Evolutionary conservation across 64 coral and sea anemone genomes (phyloP), one percentile per base, ranked within the genome.

Genomic region (Catalaphyllia jardinei): DNA sequence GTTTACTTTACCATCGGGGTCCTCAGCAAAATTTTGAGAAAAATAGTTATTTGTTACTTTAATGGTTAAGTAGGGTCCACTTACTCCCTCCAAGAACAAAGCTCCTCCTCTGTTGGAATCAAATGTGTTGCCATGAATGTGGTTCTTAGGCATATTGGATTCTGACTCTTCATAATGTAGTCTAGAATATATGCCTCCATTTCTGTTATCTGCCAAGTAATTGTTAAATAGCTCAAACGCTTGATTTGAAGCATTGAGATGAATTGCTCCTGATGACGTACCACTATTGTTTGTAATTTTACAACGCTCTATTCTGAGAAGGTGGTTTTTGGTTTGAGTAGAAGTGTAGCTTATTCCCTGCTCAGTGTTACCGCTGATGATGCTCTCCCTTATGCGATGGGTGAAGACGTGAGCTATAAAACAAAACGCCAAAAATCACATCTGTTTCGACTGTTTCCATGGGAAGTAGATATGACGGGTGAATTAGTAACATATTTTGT

Each of bases 1-100:
- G n/a, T 81, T 57, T 54, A 22, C 57, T 59, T 4, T 25, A 28
- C 28, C 78, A 30, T 62, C 29, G 2, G 7, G n/a, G 29, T 62
- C 71, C 57, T 14, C 49, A 71, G 49, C 83, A 86, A 38, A 74
- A 46, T 95, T 95, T 14, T 63, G 67, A 60, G 42, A 76, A 15
- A 95, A 71, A 50, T 76, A 67, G 64, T 95, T 95, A 16, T 76
- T 52, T 9, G 79, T 88, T 8, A 95, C 71, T 12, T 76, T 62
- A 29, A 89, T 79, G 12, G 60, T 31, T 8, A 29, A 62, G 61
- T 25, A 20, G 1, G 59, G 78, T 9, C 57, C 78, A 25, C n/a
- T 62, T 20, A 29, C 57, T 60, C 78, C 78, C 20, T 63, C 4
- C 16, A 81, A 25, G 22, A 62, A 14, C 24, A 81, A 81, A 7